These are phyloP conservation scores for Sialis lutaria DNA, from an alignment of 2,888 invertebrate species.

Conservation along the genomic window DNA sequence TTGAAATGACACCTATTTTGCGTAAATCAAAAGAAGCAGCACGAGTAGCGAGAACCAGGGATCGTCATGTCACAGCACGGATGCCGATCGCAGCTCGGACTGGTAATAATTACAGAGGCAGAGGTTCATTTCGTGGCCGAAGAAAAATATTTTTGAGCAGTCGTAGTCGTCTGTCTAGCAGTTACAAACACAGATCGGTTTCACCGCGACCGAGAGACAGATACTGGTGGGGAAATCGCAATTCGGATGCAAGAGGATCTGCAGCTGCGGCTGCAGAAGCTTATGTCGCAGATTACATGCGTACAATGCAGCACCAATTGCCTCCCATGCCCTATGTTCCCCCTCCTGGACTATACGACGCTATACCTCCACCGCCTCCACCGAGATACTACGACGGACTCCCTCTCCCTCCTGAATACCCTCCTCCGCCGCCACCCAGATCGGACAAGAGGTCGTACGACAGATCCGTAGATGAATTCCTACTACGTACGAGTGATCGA, in stretches of 20 bases:
- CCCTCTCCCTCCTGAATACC: conserved; percentile 55
- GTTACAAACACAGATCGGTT: conserved; percentile 36
- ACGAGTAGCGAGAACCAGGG: conserved; percentile 34
- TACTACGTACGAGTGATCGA: conserved; percentile 62
- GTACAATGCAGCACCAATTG: conserved; percentile 70
- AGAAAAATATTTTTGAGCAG: conserved; percentile 46
- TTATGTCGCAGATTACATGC: conserved; percentile 77
- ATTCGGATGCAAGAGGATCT: conserved; percentile 27
- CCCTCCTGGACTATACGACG: conserved; percentile 41
- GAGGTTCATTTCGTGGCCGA: conserved; percentile 31
- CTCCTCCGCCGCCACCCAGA: conserved; percentile 33
- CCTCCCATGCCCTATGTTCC: conserved; percentile 75
- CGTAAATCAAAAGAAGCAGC: conserved; percentile 73
- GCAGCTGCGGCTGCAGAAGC: conserved; percentile 66
- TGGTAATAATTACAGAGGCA: conserved; percentile 33
- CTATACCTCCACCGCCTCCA: conserved; percentile 49
- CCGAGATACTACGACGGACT: conserved; percentile 69
- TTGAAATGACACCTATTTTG: conserved; percentile 76
- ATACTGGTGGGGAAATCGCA: conserved; percentile 38
- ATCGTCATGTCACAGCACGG: conserved; percentile 24
- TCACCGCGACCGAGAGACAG: conserved; percentile 41
- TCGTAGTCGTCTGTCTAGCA: conserved; percentile 38
- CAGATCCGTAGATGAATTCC: conserved; percentile 73
- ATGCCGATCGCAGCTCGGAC: conserved; percentile 29
- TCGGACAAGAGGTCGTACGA: conserved; percentile 71